phyloP scores from a whole-genome alignment of 2,888 invertebrate genomes.

The Mayetiola destructor region DNA sequence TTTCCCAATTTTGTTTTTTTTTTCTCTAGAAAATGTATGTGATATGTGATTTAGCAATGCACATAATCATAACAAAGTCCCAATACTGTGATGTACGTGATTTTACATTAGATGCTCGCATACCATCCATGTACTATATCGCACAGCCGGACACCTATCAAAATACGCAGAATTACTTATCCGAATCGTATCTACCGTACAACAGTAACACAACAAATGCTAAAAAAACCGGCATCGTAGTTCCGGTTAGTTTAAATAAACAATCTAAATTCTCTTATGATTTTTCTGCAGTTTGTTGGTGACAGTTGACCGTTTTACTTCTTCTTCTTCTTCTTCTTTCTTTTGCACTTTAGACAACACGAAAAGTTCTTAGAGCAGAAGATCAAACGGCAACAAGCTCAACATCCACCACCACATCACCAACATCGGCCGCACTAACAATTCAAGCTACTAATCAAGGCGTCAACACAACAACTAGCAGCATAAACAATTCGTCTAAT shows the following conservation, averaged over 20 bases:
- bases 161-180: constrained; percentile 65
- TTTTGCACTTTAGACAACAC: background rate
- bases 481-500: background rate
- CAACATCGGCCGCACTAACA: constrained; percentile 2
- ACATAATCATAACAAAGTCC: constrained; percentile 75
- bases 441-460: background rate
- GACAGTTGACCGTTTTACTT: no score
- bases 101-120: constrained; percentile 68
- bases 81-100: constrained; percentile 80
- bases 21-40: constrained; percentile 82
- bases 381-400: background rate
- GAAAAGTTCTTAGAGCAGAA: background rate
- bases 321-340: background rate
- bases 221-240: constrained; percentile 4
- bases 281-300: background rate
- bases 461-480: background rate
- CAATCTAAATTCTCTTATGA: background rate
- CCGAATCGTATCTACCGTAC: constrained; percentile 39
- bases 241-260: background rate
- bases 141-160: constrained; percentile 54
- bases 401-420: background rate
- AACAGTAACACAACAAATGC: constrained; percentile 35
- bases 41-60: constrained; percentile 86
- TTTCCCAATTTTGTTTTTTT: constrained; percentile 19
- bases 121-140: constrained; percentile 83